A percentile compares a stretch with the other conserved stretches of the same genome.
phyloP scores from a whole-genome alignment of 2,888 invertebrate species.

The Megaustenia siamemsis region DNA sequence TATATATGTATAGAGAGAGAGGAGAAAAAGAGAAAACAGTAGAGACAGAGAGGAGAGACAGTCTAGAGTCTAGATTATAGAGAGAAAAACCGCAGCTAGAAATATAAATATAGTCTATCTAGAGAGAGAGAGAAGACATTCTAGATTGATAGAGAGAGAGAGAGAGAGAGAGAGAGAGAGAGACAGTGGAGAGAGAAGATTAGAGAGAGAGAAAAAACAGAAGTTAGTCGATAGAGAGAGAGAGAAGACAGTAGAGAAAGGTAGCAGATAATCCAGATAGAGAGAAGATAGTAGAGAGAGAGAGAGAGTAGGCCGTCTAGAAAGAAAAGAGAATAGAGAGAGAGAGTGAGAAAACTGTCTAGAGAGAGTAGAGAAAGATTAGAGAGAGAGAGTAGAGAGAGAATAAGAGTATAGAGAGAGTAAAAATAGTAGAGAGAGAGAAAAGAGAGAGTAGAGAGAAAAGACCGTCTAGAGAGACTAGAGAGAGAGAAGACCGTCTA shows the following conservation, averaged over 20 bases:
- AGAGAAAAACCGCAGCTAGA: no score
- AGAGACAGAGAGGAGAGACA: no score
- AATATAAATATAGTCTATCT: no score
- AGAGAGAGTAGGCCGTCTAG: neutral
- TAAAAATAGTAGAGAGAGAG: no score
- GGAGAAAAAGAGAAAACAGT: neutral
- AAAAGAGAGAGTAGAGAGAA: no score
- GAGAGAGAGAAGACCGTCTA: no score
- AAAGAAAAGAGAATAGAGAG: neutral
- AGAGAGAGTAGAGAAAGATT: no score
- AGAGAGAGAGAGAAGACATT: neutral
- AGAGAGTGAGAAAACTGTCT: no score
- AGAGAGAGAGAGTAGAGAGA: no score
- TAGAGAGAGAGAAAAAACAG: neutral
- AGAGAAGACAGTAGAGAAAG: neutral
- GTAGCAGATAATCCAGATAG: neutral
- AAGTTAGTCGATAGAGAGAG: neutral
- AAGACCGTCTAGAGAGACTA: no score
- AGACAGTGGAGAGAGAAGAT: neutral
- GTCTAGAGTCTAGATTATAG: no score
- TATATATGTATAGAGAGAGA: neutral
- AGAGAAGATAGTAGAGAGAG: neutral
- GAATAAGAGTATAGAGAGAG: no score
- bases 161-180: neutral
- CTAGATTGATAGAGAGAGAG: neutral